Percentiles rank a stretch among this genome's conserved stretches.
phyloP scores from a whole-genome alignment of 2,113 vertebrate genomes.

The Hemichromis elongatus region DNA sequence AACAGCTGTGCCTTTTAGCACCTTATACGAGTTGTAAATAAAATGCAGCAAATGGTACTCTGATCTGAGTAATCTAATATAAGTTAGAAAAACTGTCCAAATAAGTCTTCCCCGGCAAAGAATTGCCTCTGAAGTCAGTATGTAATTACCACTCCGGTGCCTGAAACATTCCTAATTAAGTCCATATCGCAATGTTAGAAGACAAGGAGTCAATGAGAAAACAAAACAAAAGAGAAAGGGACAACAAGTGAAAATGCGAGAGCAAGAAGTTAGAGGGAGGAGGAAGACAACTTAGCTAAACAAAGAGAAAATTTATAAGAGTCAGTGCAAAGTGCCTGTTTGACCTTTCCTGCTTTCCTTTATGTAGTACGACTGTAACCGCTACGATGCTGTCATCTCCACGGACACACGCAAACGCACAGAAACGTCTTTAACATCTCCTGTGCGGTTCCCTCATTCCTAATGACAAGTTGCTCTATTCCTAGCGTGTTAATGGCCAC shows the following conservation, averaged over 20 bases:
- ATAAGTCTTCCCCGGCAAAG: not conserved
- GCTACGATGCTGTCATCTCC: not conserved
- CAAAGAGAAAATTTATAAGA: not conserved
- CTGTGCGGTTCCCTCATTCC: not conserved
- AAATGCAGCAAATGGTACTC: conserved; percentile 9
- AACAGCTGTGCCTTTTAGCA: conserved; percentile 15
- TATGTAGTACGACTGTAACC: not conserved
- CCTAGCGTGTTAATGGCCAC: conserved; percentile 6
- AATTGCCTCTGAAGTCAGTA: conserved; percentile 20
- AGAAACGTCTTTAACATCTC: not conserved
- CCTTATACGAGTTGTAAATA: conserved; percentile 7
- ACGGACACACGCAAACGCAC: not conserved
- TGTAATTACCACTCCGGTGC: conserved; percentile 38
- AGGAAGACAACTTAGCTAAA: not conserved
- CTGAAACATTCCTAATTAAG: conserved; percentile 44
- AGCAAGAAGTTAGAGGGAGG: not conserved
- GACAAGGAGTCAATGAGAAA: conserved; percentile 14
- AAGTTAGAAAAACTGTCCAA: conserved; percentile 16
- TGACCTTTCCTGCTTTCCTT: conserved; percentile 6
- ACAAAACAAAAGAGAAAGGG: not conserved
- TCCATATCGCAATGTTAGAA: not conserved
- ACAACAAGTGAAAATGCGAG: not conserved
- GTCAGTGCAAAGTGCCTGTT: not conserved
- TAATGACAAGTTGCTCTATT: not conserved
- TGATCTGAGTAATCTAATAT: conserved; percentile 15